Evolutionary conservation across 2,113 vertebrate genomes (phyloP), one percentile per base, ranked within the genome.

Genomic region (Callipepla californica): DNA sequence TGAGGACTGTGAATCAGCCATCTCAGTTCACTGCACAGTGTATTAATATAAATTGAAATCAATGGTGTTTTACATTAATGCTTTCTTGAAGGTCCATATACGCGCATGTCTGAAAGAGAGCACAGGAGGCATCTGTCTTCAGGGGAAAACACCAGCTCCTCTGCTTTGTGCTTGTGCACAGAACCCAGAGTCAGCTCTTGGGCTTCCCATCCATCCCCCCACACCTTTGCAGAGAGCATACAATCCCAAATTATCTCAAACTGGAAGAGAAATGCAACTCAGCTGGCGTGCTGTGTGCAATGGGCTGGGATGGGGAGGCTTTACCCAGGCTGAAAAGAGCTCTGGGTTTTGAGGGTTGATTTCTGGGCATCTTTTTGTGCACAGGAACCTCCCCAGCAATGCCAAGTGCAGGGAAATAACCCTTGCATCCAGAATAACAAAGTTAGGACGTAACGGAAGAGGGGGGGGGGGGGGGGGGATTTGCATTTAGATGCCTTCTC

Each of bases 41-140:
- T 88, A 95, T 95, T 94, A 91, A 93, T 85, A 90, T 62, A 94
- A 96, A 93, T 91, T 89, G 94, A 87, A 96, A 94, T 95, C 92
- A 85, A 91, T 93, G 94, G 85, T 47, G 87, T 42, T 80, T 87
- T 87, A 80, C 87, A 50, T 80, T 90, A 87, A 83, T 74, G 84
- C 91, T 87, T 90, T 82, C 80, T 76, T 87, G 84, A 73, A 76
- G 2, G 59, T 77, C 92, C 91, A 3, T 19, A 6, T 9, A 40
- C 2, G 26, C 11, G 61, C 38, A 4, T 4, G 26, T 26, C 77
- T 30, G n/a, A 61, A 58, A 68, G 14, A 51, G 32, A 67, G 65
- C 61, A 7, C 8, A 7, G 40, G 6, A 66, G 30, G 61, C 10
- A 0, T 19, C 9, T 28, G 16, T 21, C 26, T 76, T 34, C 1